A percentile compares a stretch with the other conserved stretches of the same genome.
Evolutionary conservation across 92 coral and sea anemone species (phyloP).

Genomic region (Palythoa grandis): DNA sequence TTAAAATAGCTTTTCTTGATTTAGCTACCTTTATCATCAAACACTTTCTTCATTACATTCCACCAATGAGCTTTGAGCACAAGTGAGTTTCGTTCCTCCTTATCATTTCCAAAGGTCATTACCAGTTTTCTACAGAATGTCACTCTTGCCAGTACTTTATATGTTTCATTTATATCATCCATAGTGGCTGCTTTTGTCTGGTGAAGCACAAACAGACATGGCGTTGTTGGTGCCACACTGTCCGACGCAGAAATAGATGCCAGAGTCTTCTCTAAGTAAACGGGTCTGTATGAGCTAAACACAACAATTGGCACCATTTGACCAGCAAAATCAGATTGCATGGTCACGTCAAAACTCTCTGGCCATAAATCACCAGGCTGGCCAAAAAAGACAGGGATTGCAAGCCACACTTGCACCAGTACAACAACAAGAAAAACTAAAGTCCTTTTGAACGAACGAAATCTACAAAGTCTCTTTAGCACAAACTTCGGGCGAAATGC

Average conservation of each 20-base stretch:
- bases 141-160: slow-evolving; percentile 79
- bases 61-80: slow-evolving; percentile 91
- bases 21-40: slow-evolving; percentile 81
- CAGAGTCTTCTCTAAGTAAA: slow-evolving; percentile 84
- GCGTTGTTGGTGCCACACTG: slow-evolving; percentile 80
- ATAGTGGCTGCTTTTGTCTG: slow-evolving; percentile 76
- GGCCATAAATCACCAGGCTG: slow-evolving; percentile 77
- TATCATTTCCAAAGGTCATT: slow-evolving; percentile 92
- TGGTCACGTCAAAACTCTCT: slow-evolving; percentile 56
- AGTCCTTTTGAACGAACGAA: slow-evolving; percentile 76
- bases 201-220: slow-evolving; percentile 88
- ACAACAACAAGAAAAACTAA: slow-evolving; percentile 72
- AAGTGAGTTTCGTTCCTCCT: slow-evolving; percentile 78
- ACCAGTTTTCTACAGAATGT: slow-evolving; percentile 91
- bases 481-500: slow-evolving; percentile 44
- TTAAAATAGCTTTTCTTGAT: too few relatives aligned
- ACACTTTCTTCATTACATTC: slow-evolving; percentile 86
- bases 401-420: slow-evolving; percentile 79
- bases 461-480: slow-evolving; percentile 66
- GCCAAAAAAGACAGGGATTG: slow-evolving; percentile 76
- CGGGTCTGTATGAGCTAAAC: slow-evolving; percentile 90
- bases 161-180: slow-evolving; percentile 87
- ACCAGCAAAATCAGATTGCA: slow-evolving; percentile 63
- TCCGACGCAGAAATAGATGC: slow-evolving; percentile 84
- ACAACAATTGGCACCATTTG: slow-evolving; percentile 84